Conservation (phyloP, 2,113 vertebrate species). For the Centropus bengalensis region DNA sequence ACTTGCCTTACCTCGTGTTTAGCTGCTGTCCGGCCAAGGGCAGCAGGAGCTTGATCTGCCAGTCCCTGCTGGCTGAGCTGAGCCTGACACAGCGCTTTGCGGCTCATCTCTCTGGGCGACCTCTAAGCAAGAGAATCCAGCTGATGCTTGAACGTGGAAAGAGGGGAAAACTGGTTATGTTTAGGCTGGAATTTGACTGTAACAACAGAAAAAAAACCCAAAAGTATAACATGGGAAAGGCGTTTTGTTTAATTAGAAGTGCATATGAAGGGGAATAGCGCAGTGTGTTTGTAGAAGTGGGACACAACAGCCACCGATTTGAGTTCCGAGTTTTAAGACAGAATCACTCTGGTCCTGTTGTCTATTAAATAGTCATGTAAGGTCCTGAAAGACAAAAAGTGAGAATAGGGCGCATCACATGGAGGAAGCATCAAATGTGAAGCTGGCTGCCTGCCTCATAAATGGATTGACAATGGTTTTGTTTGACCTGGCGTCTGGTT, state of each 20-base stretch:
- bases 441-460: conserved; percentile 3
- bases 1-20: not conserved
- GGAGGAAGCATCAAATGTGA: not conserved
- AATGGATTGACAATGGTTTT: not conserved
- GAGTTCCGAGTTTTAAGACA: not conserved
- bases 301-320: not conserved
- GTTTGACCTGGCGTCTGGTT: not conserved
- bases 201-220: not conserved
- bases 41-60: conserved; percentile 17
- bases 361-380: not conserved
- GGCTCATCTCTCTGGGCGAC: not conserved
- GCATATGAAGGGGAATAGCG: not conserved
- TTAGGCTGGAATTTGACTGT: not conserved
- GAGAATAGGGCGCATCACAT: not conserved
- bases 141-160: not conserved
- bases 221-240: not conserved
- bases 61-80: not conserved
- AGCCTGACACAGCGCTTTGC: not conserved
- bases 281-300: not conserved
- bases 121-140: not conserved
- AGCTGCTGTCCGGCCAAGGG: conserved; percentile 26
- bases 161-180: not conserved
- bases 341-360: not conserved
- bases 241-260: not conserved
- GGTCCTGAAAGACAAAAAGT: conserved; percentile 4